phyloP scores from a whole-genome alignment of 1,140 invertebrate species.

The Heterodera carotae region DNA sequence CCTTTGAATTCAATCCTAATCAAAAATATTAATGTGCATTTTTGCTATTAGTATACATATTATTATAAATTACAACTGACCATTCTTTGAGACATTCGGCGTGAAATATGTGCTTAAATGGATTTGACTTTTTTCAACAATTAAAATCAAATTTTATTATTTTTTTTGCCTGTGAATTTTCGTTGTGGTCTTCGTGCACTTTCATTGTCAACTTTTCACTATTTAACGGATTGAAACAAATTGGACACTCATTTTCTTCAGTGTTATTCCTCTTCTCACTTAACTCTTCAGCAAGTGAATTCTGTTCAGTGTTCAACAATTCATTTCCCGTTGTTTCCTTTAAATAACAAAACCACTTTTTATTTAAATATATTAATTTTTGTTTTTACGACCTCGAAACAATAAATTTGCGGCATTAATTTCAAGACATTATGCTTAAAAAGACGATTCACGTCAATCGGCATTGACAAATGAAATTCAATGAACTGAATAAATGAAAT shows the following conservation, averaged over 20 bases:
- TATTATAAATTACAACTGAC: not conserved
- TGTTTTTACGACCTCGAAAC: not conserved
- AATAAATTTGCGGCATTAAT: too few species aligned
- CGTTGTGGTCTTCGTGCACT: not conserved
- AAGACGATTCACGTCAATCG: not conserved
- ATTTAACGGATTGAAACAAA: not conserved
- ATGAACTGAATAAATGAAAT: not conserved
- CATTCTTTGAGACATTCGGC: not conserved
- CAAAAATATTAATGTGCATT: not conserved
- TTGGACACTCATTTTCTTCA: not conserved
- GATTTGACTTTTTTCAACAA: not conserved
- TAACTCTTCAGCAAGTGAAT: not conserved
- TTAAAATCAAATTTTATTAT: not conserved
- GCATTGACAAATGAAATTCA: not conserved
- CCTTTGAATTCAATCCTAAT: not conserved
- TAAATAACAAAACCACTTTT: not conserved
- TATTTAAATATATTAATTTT: not conserved
- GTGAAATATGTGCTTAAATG: not conserved
- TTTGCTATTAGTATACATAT: not conserved
- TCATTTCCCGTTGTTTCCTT: too few species aligned
- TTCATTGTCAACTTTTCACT: not conserved
- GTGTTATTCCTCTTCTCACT: not conserved
- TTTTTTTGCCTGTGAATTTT: not conserved
- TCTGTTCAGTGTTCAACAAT: too few species aligned
- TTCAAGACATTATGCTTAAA: not conserved